phyloP scores from a whole-genome alignment of 2,888 invertebrate genomes.

The Drosophila diplacantha region DNA sequence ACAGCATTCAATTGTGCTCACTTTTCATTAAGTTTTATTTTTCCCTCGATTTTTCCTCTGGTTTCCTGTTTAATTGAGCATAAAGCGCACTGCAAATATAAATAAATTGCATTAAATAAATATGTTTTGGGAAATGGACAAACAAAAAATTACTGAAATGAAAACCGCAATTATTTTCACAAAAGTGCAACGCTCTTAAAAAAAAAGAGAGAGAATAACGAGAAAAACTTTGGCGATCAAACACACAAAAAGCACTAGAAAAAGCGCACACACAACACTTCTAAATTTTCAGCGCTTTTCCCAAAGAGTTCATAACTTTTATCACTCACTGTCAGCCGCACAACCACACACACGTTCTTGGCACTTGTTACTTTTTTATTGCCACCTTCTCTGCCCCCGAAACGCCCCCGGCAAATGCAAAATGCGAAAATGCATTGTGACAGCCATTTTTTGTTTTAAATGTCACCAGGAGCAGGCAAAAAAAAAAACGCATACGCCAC shows the following conservation, averaged over 20 bases:
- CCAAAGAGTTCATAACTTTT: slow-evolving; percentile 60
- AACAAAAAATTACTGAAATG: slow-evolving; percentile 9
- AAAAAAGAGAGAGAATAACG: not conserved
- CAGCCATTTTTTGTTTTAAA: slow-evolving; percentile 43
- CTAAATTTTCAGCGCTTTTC: slow-evolving; percentile 35
- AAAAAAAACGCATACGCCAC: slow-evolving; percentile 23
- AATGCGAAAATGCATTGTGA: slow-evolving; percentile 42
- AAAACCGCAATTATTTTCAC: slow-evolving; percentile 36
- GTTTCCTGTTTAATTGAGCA: slow-evolving; percentile 32
- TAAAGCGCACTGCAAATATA: slow-evolving; percentile 28
- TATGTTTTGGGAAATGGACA: slow-evolving; percentile 17
- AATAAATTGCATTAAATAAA: slow-evolving; percentile 43
- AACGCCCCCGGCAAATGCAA: slow-evolving; percentile 20
- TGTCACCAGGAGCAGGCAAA: slow-evolving; percentile 30
- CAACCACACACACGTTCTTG: slow-evolving; percentile 16
- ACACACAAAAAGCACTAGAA: slow-evolving; percentile 13
- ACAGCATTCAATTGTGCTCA: slow-evolving; percentile 3
- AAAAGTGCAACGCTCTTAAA: slow-evolving; percentile 16
- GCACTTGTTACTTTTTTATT: slow-evolving; percentile 45
- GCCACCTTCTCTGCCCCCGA: slow-evolving; percentile 21
- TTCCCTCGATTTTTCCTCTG: not conserved
- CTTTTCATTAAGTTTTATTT: slow-evolving; percentile 21
- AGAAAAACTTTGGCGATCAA: slow-evolving; percentile 1
- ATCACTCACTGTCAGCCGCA: slow-evolving; percentile 61
- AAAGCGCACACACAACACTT: slow-evolving; percentile 21